phyloP scores from a whole-genome alignment of 2,113 vertebrate genomes.

The Mormoops blainvillei region DNA sequence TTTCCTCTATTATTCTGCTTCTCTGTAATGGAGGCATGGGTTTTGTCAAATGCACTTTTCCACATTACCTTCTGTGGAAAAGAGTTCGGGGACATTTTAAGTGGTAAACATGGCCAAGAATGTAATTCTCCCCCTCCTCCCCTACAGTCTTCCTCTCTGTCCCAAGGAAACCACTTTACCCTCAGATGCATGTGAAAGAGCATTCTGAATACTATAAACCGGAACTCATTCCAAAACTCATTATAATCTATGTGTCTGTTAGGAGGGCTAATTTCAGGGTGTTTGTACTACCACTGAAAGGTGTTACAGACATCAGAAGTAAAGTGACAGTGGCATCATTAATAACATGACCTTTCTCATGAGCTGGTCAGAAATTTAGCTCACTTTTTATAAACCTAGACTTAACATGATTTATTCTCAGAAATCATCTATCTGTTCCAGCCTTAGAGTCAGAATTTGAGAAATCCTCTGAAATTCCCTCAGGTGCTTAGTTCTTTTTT shows the following conservation, averaged over 20 bases:
- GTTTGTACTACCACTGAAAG: background rate
- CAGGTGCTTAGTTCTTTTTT: background rate
- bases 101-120: background rate
- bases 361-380: background rate
- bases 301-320: background rate
- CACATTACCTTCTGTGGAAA: background rate
- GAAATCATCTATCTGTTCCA: background rate
- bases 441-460: background rate
- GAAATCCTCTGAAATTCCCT: background rate
- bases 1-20: background rate
- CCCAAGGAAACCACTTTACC: background rate
- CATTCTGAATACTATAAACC: background rate
- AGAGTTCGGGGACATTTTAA: background rate
- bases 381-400: background rate
- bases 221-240: background rate
- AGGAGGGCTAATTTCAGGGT: background rate
- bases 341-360: background rate
- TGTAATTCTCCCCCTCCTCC: background rate
- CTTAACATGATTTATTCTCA: background rate
- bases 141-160: background rate
- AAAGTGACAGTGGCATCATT: background rate
- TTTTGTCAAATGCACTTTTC: background rate
- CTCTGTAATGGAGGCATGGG: background rate
- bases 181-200: background rate
- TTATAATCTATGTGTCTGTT: background rate